Conservation (phyloP, 2,888 invertebrate species). For the Melanostoma mellinum region DNA sequence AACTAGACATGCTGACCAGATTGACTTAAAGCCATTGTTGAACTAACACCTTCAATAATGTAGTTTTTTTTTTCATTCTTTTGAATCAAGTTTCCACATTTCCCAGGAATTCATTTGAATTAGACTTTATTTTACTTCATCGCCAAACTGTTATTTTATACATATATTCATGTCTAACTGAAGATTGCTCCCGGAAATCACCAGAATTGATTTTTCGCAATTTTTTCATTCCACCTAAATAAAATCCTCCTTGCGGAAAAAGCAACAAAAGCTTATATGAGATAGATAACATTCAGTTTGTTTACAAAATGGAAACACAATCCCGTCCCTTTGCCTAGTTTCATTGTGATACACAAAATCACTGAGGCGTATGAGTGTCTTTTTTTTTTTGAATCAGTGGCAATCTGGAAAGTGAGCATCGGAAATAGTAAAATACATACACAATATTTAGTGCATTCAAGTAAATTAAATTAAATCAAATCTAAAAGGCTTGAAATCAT, state of each 20-base stretch:
- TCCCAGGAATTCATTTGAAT: too few species aligned
- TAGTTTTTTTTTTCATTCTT: too few species aligned
- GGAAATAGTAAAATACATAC: background rate
- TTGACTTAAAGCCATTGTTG: too few species aligned
- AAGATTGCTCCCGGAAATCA: background rate
- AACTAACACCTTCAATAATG: too few species aligned
- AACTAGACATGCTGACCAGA: too few species aligned
- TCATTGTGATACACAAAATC: constrained; percentile 9
- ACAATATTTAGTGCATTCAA: too few species aligned
- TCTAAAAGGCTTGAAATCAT: too few species aligned
- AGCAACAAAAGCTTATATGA: constrained; percentile 17
- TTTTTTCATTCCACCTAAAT: background rate
- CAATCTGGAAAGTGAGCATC: background rate
- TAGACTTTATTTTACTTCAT: too few species aligned
- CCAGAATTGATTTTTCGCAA: constrained; percentile 17
- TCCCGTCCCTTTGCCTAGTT: constrained; percentile 11
- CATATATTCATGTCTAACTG: too few species aligned
- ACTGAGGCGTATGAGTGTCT: constrained; percentile 41
- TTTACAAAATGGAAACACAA: constrained; percentile 33
- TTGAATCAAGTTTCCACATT: too few species aligned
- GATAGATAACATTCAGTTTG: constrained; percentile 42
- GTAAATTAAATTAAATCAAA: too few species aligned
- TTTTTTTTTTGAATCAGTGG: background rate
- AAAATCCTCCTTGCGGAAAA: background rate
- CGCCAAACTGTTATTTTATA: too few species aligned